Evolutionary conservation across 2,113 vertebrate genomes (phyloP), one percentile per base, ranked within the genome.

Genomic region (Colaptes auratus): DNA sequence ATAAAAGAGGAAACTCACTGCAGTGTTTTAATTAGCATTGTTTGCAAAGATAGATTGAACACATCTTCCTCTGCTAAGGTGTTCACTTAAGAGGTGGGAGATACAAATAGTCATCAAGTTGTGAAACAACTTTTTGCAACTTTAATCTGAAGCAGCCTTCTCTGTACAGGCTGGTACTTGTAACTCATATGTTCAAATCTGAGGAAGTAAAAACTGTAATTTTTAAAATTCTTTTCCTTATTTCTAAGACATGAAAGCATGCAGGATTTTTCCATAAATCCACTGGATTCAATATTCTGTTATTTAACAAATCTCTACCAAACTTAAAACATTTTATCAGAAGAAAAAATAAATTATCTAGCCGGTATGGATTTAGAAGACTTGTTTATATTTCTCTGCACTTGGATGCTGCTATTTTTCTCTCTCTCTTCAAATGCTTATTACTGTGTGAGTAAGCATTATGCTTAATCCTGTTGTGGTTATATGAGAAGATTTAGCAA

Each of bases 401-500:
- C 15, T 77, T 58, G 8, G 3, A 35, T 31, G 31, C 13, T 74
- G 16, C 23, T 31, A 70, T 28, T 85, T 63, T 64, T 48, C 2
- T 23, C 12, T 67, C 8, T 55, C 23, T n/a, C 23, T 88, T 21
- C 82, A 35, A 81, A 80, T 91, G 72, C 18, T 86, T 92, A 69
- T 88, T 92, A 44, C 69, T 71, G 4, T 75, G 86, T 78, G 23
- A 89, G 31, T 12, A 75, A 95, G 12, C 56, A 64, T 73, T 91
- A 79, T 1, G 1, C 71, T 74, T 89, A 92, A 95, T 95, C 84
- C 72, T 77, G 4, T 76, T 92, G 79, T 50, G 82, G 79, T 94
- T 91, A 91, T 77, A 83, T 39, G 20, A 92, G 33, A 64, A 64
- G 65, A 69, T 86, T 91, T 89, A 83, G 33, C 76, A 89, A 72